Evolutionary conservation across 2,888 invertebrate genomes (phyloP).

Genomic region (Choristoneura rosaceana): DNA sequence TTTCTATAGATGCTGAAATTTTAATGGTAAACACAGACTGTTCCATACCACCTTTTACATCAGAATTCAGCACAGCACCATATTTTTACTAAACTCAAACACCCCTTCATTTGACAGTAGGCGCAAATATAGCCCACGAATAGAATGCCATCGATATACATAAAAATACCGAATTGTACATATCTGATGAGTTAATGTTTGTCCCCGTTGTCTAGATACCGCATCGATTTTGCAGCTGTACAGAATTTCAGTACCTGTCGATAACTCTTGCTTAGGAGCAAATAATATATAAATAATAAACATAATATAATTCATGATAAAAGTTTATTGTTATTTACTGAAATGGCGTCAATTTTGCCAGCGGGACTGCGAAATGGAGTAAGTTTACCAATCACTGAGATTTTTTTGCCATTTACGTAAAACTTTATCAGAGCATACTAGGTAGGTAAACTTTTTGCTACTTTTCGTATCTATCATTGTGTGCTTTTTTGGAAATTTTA

Average conservation of each 20-base stretch:
- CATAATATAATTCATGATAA: constrained; percentile 8
- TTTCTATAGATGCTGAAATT: no score
- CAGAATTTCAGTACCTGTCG: constrained; percentile 22
- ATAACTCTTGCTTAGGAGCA: background rate
- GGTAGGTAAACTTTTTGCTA: no score
- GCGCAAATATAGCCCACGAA: no score
- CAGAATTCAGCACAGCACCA: no score
- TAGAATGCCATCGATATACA: background rate
- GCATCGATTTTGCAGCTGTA: constrained; percentile 67
- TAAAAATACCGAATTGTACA: background rate
- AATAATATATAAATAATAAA: constrained; percentile 4
- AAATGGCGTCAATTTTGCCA: constrained; percentile 75
- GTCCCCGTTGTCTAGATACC: constrained; percentile 78
- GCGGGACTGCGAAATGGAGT: constrained; percentile 73
- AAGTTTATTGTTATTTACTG: background rate
- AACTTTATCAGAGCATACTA: no score
- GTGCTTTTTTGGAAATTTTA: no score
- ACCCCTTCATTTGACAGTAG: no score
- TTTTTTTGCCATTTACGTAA: no score
- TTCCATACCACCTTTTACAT: no score
- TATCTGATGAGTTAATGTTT: constrained; percentile 45
- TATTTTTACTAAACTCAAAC: no score
- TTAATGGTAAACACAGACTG: no score
- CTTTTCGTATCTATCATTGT: no score
- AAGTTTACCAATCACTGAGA: constrained; percentile 46